A percentile compares a stretch with the other conserved stretches of the same genome.
These are phyloP conservation scores for Drosophila guanche DNA, from an alignment of 1,140 invertebrate genomes.

Conservation along the genomic window DNA sequence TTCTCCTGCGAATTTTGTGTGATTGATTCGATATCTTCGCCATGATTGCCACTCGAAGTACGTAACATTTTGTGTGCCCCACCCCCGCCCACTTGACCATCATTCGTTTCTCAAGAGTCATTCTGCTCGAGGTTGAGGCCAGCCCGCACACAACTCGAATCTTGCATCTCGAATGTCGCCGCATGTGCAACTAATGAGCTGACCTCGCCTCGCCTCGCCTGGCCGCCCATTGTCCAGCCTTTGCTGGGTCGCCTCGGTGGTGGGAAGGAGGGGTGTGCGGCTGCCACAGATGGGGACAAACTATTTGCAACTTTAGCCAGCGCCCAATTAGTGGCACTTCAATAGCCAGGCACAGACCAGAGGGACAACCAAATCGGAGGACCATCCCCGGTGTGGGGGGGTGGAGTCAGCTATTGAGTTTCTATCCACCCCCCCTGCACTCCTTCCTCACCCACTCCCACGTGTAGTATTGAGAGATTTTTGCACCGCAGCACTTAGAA, in stretches of 20 bases:
- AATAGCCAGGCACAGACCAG: constrained; percentile 52
- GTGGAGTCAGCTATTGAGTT: neutral
- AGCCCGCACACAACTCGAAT: neutral
- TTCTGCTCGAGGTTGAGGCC: constrained; percentile 1
- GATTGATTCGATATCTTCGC: constrained; percentile 21
- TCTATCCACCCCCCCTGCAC: constrained; percentile 12
- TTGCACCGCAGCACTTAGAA: constrained; percentile 70
- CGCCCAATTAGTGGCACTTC: constrained; percentile 76
- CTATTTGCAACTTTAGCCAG: constrained; percentile 70
- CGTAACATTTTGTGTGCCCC: constrained; percentile 4
- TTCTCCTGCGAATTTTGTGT: neutral
- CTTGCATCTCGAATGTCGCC: constrained; percentile 42
- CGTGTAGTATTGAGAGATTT: constrained; percentile 24
- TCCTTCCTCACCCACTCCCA: neutral
- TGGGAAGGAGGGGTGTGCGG: neutral
- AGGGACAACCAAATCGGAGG: constrained; percentile 8
- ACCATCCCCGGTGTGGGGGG: neutral
- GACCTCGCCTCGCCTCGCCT: too few relatives aligned
- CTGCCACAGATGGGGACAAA: constrained; percentile 42
- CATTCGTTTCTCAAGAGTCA: constrained; percentile 3
- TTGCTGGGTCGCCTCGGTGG: neutral
- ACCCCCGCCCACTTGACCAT: neutral
- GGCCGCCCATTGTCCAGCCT: constrained; percentile 38
- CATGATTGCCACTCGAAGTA: constrained; percentile 45
- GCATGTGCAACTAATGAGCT: constrained; percentile 40